Base-by-base conservation (phyloP, 1,140 invertebrate genomes). In the Atta texana region DNA sequence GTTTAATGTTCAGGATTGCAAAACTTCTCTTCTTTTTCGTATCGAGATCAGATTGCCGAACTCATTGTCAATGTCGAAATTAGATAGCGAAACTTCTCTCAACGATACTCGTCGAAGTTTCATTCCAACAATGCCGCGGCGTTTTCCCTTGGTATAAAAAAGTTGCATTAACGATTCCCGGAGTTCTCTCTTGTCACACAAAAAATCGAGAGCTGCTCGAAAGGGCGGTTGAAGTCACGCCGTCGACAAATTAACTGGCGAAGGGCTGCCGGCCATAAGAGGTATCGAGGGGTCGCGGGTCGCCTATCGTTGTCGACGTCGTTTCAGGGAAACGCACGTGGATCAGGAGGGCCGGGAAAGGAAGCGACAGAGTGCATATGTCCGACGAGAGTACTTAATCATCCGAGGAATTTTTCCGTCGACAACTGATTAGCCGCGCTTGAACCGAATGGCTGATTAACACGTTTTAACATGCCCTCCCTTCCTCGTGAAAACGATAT, bases 361-460 rank as follows among this genome's bases (percentile, higher is more conserved):
- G 88, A 93, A 91, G 87, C 91, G 93, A 94, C 92, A 90, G 91
- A 91, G 85, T 85, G 88, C 93, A 93, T 87, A 92, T 92, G 94
- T 90, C 82, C 72, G 89, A 91, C 89, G 44, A 90, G 81, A 86
- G 89, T 71, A 92, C 88, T 93, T 92, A 90, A 94, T 94, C 94
- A 93, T 90, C 72, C 85, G 84, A 89, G 78, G 91, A 93, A 92
- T 92, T 93, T 93, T 92, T 88, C 88, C 89, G 88, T 88, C 91
- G 87, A 90, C 91, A 89, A 87, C 82, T 88, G 88, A 92, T 92
- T 91, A 91, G 87, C 55, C 78, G 88, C 72, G 86, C 77, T 74
- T 53, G 53, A 78, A 61, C 66, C 66, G 49, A 61, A 80, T 64
- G 57, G 82, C 84, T 86, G 68, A 88, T 88, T 86, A 88, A 69